Conservation (phyloP, 2,888 invertebrate genomes). For the Hirtodrosophila trivittata region DNA sequence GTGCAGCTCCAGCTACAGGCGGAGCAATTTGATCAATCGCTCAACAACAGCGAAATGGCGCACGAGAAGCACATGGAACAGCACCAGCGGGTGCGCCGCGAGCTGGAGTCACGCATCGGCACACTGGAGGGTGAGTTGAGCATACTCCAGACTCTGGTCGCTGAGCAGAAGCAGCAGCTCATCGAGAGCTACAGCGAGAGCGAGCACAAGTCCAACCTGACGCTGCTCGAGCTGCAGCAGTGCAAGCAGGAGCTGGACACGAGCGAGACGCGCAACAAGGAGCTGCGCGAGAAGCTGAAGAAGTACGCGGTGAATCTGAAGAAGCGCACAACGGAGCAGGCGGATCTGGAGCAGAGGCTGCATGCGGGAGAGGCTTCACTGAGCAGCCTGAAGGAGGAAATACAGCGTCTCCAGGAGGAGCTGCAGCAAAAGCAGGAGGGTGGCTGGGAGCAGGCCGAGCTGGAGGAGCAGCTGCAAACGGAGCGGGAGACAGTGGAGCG, state of each 20-base stretch:
- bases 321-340: constrained; percentile 88
- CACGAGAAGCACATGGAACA: constrained; percentile 80
- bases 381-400: constrained; percentile 9
- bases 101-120: constrained; percentile 67
- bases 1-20: constrained; percentile 60
- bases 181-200: constrained; percentile 82
- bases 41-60: constrained; percentile 75
- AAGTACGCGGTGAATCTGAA: constrained; percentile 91
- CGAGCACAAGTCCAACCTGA: constrained; percentile 75
- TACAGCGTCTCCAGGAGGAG: constrained; percentile 13
- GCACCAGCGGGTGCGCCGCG: constrained; percentile 72
- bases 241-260: constrained; percentile 82
- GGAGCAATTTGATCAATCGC: constrained; percentile 70
- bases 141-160: constrained; percentile 80
- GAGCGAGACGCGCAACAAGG: constrained; percentile 87
- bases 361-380: constrained; percentile 42
- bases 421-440: constrained; percentile 30
- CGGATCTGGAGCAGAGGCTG: constrained; percentile 87
- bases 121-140: constrained; percentile 80
- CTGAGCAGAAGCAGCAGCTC: constrained; percentile 83
- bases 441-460: constrained; percentile 25
- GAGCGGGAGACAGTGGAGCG: constrained; percentile 19
- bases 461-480: constrained; percentile 16
- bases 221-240: constrained; percentile 83
- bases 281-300: constrained; percentile 90